phyloP scores from a whole-genome alignment of 2,888 invertebrate species.

The Harmothoe impar region DNA sequence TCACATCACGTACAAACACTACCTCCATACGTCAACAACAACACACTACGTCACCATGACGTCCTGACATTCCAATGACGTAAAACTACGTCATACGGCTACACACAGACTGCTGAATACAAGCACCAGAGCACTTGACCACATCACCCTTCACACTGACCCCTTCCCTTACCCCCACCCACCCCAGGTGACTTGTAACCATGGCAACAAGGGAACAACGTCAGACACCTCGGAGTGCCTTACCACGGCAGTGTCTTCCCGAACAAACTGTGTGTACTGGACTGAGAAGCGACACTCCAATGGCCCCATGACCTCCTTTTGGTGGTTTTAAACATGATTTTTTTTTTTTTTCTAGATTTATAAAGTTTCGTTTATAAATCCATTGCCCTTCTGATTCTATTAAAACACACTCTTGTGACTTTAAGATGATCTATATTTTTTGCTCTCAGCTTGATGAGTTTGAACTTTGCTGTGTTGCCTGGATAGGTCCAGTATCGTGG shows the following conservation, averaged over 20 bases:
- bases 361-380: no score
- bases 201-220: neutral
- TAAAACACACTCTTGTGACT: no score
- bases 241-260: slow-evolving; percentile 35
- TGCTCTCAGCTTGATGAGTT: no score
- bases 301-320: slow-evolving; percentile 55
- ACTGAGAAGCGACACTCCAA: slow-evolving; percentile 28
- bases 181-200: slow-evolving; percentile 20
- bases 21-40: neutral
- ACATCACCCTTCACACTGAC: neutral
- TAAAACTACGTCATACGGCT: slow-evolving; percentile 8
- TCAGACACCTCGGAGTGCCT: slow-evolving; percentile 38
- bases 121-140: slow-evolving; percentile 2
- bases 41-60: neutral
- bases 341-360: no score
- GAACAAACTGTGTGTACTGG: neutral
- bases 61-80: neutral
- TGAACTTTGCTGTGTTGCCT: no score
- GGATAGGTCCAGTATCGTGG: no score
- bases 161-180: neutral
- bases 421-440: no score
- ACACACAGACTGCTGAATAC: neutral
- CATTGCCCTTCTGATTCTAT: no score
- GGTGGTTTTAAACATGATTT: neutral
- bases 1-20: slow-evolving; percentile 33